Conservation (phyloP, 2,797 vertebrate genomes). For the Gobio occitaniae region DNA sequence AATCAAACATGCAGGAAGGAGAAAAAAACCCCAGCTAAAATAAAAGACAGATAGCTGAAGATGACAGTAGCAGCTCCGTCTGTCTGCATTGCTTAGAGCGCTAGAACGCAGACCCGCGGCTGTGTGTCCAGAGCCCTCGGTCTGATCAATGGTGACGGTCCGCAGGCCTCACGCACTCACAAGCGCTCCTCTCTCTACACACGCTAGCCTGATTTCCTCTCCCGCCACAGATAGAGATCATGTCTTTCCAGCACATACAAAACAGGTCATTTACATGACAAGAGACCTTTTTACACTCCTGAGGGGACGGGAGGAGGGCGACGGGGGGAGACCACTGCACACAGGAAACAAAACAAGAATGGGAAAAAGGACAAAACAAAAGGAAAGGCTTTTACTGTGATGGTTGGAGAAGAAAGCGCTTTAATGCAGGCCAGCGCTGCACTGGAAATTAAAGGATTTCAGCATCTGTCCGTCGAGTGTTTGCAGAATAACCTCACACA, state of each 20-base stretch:
- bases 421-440: conserved; percentile 57
- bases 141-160: conserved; percentile 66
- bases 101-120: conserved; percentile 50
- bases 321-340: conserved; percentile 44
- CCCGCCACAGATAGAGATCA: conserved; percentile 65
- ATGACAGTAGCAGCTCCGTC: conserved; percentile 24
- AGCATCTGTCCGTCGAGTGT: conserved; percentile 55
- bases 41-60: conserved; percentile 10
- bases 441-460: conserved; percentile 55
- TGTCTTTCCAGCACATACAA: conserved; percentile 69
- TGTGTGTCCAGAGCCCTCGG: conserved; percentile 57
- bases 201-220: conserved; percentile 57
- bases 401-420: conserved; percentile 47
- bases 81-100: conserved; percentile 36
- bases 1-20: background rate
- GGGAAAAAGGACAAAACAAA: conserved; percentile 60
- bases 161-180: conserved; percentile 53
- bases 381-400: conserved; percentile 61
- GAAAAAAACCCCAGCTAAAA: background rate
- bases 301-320: conserved; percentile 51
- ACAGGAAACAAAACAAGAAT: conserved; percentile 45
- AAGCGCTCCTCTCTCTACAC: conserved; percentile 12
- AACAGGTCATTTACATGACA: conserved; percentile 77
- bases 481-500: conserved; percentile 60
- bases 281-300: conserved; percentile 67